Conservation (phyloP, 2,888 invertebrate genomes). For the Chrysina gloriosa region DNA sequence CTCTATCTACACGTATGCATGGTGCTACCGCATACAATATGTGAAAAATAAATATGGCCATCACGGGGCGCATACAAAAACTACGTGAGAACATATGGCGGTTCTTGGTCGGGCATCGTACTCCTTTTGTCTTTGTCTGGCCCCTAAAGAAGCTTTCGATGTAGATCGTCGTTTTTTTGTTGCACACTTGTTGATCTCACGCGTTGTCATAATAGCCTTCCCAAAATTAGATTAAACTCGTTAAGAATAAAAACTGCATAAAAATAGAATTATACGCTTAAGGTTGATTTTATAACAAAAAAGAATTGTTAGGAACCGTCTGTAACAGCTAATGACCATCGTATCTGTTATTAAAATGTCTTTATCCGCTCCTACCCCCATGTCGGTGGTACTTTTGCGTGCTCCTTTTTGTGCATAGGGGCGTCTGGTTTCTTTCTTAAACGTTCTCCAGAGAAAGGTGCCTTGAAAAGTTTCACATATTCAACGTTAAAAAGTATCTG, state of each 20-base stretch:
- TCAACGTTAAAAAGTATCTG: neutral
- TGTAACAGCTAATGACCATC: constrained; percentile 32
- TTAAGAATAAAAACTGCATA: neutral
- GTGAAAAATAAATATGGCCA: constrained; percentile 26
- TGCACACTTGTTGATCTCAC: constrained; percentile 6
- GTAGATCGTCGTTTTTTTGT: neutral
- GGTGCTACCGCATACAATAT: neutral
- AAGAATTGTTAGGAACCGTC: neutral
- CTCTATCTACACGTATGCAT: too few species aligned
- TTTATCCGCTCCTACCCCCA: constrained; percentile 35
- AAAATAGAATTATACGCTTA: neutral
- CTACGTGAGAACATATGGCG: constrained; percentile 28
- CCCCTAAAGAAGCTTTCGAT: neutral
- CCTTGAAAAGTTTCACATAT: constrained; percentile 40
- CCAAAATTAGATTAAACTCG: neutral
- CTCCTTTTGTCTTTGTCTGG: constrained; percentile 3
- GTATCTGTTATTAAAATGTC: constrained; percentile 43
- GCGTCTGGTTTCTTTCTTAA: constrained; percentile 47
- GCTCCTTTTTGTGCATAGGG: constrained; percentile 38
- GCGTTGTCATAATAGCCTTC: neutral
- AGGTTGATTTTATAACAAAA: neutral
- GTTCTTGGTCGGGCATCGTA: neutral
- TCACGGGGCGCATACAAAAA: neutral
- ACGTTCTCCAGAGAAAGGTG: constrained; percentile 45
- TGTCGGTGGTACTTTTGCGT: constrained; percentile 18